Percentiles rank a stretch among this genome's conserved stretches.
phyloP scores from a whole-genome alignment of 2,888 invertebrate species.

The Rhaphigaster nebulosa region DNA sequence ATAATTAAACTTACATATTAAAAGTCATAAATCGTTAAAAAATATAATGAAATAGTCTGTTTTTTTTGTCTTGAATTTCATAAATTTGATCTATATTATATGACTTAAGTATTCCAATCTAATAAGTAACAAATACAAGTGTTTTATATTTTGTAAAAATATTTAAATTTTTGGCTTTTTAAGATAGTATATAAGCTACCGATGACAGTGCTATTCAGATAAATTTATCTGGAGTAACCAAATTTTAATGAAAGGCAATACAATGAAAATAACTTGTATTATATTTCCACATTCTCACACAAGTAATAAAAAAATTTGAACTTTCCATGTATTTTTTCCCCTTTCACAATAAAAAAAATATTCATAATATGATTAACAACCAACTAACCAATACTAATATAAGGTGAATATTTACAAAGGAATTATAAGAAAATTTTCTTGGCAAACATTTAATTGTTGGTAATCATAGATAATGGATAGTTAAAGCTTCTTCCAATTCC shows the following conservation, averaged over 20 bases:
- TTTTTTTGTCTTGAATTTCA: not conserved
- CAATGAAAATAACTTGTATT: constrained; percentile 10
- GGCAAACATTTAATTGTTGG: constrained; percentile 16
- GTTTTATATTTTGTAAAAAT: constrained; percentile 31
- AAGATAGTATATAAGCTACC: constrained; percentile 15
- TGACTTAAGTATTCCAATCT: not conserved
- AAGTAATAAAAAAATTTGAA: constrained; percentile 56
- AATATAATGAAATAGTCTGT: not conserved
- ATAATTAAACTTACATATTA: constrained; percentile 12
- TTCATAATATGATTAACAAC: constrained; percentile 61
- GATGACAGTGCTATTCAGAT: constrained; percentile 21
- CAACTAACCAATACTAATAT: constrained; percentile 52
- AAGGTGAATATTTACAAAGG: constrained; percentile 51
- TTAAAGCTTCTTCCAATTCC: constrained; percentile 50
- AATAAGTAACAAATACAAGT: constrained; percentile 29
- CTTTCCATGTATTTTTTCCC: constrained; percentile 54
- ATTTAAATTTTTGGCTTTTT: constrained; percentile 8
- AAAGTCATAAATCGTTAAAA: not conserved
- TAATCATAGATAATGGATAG: constrained; percentile 33
- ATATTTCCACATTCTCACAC: constrained; percentile 22
- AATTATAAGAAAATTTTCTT: constrained; percentile 34
- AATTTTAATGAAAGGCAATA: constrained; percentile 1
- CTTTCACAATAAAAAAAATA: constrained; percentile 63
- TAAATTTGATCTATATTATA: constrained; percentile 12
- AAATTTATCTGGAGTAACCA: not conserved